These are phyloP conservation scores for Rhincodon typus DNA, from an alignment of 2,797 vertebrate genomes.

Conservation along the genomic window DNA sequence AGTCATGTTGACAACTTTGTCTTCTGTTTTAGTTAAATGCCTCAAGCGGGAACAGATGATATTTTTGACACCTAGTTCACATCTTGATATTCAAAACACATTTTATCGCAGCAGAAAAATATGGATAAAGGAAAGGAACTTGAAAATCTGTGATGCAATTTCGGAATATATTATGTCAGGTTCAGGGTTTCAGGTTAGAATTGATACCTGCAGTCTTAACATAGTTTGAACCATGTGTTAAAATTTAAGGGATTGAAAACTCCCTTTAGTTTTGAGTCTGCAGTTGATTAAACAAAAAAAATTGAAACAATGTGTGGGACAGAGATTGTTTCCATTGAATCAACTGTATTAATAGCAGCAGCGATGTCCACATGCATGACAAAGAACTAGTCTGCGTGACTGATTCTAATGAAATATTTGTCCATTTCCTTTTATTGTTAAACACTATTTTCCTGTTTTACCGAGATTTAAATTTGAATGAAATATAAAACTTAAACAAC, in stretches of 20 bases:
- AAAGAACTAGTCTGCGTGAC: background rate
- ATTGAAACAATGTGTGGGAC: background rate
- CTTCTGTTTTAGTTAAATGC: background rate
- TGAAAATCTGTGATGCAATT: background rate
- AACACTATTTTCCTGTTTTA: background rate
- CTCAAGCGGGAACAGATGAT: background rate
- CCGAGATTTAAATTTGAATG: background rate
- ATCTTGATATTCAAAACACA: background rate
- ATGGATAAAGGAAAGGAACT: background rate
- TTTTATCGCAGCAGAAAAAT: background rate
- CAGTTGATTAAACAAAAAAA: background rate
- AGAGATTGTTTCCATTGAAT: background rate
- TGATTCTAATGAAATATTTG: background rate
- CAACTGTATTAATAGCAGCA: background rate
- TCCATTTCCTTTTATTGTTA: background rate
- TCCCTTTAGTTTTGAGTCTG: background rate
- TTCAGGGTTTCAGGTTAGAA: background rate
- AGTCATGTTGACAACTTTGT: background rate
- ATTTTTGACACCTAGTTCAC: background rate
- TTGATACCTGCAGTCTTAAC: background rate
- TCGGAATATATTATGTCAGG: background rate
- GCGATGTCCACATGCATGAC: background rate
- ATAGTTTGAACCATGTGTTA: background rate
- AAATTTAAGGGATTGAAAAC: background rate
- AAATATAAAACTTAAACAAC: background rate